A percentile compares a stretch with the other conserved stretches of the same genome.
Evolutionary conservation across 2,113 vertebrate genomes (phyloP).

Genomic region (Dermatemys mawii): DNA sequence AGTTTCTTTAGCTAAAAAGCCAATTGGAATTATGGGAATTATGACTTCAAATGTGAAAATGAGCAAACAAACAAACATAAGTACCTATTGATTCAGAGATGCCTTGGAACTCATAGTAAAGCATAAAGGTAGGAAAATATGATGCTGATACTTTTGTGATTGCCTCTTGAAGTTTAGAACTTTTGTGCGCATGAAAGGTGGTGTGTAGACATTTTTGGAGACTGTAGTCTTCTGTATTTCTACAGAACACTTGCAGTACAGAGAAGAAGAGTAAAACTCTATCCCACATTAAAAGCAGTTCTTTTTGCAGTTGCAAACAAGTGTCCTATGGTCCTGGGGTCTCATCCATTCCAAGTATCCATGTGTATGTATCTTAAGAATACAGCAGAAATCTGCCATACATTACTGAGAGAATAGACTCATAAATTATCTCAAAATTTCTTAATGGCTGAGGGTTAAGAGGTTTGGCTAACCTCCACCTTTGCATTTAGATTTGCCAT

Average conservation of each 20-base stretch:
- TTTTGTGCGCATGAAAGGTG: not conserved
- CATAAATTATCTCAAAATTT: not conserved
- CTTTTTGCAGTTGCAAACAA: not conserved
- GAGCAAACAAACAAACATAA: not conserved
- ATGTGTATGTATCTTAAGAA: not conserved
- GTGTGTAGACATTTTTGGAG: not conserved
- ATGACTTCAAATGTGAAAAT: not conserved
- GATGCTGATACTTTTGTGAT: not conserved
- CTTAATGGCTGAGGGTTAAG: not conserved
- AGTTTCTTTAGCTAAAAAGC: not conserved
- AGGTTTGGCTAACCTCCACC: not conserved
- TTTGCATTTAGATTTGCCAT: constrained; percentile 23
- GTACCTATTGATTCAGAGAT: not conserved
- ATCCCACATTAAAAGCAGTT: not conserved
- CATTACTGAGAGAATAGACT: not conserved
- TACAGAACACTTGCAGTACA: not conserved
- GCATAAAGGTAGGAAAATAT: not conserved
- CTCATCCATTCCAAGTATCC: not conserved
- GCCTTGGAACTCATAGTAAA: not conserved
- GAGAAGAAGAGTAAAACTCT: not conserved
- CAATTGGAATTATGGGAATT: not conserved
- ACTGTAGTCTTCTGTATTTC: not conserved
- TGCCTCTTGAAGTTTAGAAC: not conserved
- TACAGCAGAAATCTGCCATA: not conserved
- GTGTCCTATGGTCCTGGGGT: not conserved